phyloP scores from a whole-genome alignment of 1,140 invertebrate genomes.

The Musca domestica region DNA sequence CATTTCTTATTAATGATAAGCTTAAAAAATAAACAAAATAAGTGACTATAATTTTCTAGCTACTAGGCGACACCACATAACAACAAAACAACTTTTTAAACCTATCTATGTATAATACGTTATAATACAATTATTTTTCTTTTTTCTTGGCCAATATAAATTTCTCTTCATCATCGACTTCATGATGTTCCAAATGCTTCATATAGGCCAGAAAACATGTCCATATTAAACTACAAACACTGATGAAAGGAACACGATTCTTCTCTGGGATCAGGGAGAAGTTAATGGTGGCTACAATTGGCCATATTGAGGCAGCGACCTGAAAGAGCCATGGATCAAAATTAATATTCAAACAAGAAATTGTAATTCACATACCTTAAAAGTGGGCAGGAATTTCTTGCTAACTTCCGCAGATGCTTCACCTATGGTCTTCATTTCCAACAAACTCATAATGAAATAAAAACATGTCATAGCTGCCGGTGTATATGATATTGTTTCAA shows the following conservation, averaged over 20 bases:
- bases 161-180: slow-evolving; percentile 33
- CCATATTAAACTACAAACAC: slow-evolving; percentile 79
- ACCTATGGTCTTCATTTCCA: slow-evolving; percentile 70
- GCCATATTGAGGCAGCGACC: slow-evolving; percentile 79
- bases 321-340: slow-evolving; percentile 48
- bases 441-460: slow-evolving; percentile 76
- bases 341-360: not conserved
- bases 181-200: slow-evolving; percentile 67
- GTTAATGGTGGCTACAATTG: slow-evolving; percentile 78
- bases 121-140: too few species aligned
- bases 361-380: slow-evolving; percentile 42
- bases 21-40: too few species aligned
- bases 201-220: slow-evolving; percentile 85
- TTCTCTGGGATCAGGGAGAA: slow-evolving; percentile 73
- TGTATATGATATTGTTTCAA: slow-evolving; percentile 79
- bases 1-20: too few species aligned
- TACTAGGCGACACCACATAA: too few species aligned
- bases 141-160: not conserved
- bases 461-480: slow-evolving; percentile 79
- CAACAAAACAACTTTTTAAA: too few species aligned
- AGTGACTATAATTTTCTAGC: too few species aligned
- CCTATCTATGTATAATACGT: too few species aligned
- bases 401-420: slow-evolving; percentile 70
- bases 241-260: slow-evolving; percentile 82
- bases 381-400: slow-evolving; percentile 79